Evolutionary conservation across 2,797 vertebrate species (phyloP).

Genomic region (Vespertilio murinus): DNA sequence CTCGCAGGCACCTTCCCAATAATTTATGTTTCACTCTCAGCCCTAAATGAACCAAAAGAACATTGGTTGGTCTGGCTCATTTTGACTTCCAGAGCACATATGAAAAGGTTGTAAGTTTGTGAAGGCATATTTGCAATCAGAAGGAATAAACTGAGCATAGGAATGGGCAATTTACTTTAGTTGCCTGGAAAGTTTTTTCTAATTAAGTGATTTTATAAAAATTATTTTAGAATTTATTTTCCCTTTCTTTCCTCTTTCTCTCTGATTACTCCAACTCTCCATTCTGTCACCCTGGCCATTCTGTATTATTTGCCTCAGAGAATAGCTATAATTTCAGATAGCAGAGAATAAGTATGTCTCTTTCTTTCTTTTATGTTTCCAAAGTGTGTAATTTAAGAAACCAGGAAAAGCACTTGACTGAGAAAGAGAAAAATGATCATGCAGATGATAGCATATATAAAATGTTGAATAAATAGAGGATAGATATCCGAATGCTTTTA

Average conservation of each 20-base stretch:
- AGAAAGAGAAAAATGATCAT: neutral
- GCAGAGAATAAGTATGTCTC: neutral
- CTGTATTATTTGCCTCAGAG: neutral
- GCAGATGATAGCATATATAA: neutral
- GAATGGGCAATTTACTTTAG: neutral
- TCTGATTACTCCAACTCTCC: neutral
- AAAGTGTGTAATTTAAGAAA: neutral
- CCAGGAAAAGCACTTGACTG: neutral
- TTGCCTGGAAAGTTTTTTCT: neutral
- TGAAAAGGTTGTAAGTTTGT: neutral
- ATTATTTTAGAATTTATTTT: neutral
- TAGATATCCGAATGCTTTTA: neutral
- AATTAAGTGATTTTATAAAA: neutral
- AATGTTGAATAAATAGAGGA: neutral
- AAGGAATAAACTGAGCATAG: neutral
- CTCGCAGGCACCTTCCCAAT: neutral
- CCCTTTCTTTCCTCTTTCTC: neutral
- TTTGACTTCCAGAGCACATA: neutral
- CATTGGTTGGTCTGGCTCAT: neutral
- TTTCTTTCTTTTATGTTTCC: neutral
- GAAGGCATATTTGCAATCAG: neutral
- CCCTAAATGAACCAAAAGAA: neutral
- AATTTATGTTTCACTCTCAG: neutral
- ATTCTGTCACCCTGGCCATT: neutral
- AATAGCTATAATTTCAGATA: neutral